Evolutionary conservation across 2,113 vertebrate genomes (phyloP).

Genomic region (Blennius ocellaris): DNA sequence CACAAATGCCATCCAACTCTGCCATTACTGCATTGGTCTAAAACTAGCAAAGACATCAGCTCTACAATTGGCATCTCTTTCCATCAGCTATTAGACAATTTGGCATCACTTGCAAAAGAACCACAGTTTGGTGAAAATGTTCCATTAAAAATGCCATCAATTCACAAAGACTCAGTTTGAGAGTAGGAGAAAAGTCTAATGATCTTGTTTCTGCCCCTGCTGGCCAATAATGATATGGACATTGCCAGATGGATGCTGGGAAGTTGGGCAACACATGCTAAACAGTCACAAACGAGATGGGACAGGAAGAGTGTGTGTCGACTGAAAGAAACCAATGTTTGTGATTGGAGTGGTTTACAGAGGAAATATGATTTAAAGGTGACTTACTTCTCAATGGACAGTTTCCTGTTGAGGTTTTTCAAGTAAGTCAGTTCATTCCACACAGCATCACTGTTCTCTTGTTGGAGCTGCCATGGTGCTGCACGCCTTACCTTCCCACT

Average conservation of each 20-base stretch:
- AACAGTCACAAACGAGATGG: slow-evolving; percentile 62
- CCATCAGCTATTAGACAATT: too few relatives aligned
- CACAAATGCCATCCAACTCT: too few relatives aligned
- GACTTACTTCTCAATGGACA: slow-evolving; percentile 90
- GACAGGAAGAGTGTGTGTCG: slow-evolving; percentile 31
- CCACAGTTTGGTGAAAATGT: slow-evolving; percentile 34
- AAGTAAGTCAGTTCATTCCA: slow-evolving; percentile 91
- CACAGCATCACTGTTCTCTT: slow-evolving; percentile 88
- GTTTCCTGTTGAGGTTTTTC: slow-evolving; percentile 87
- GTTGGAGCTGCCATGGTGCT: slow-evolving; percentile 81
- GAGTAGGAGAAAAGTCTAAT: slow-evolving; percentile 72
- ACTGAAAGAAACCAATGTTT: not conserved
- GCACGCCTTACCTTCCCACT: slow-evolving; percentile 73
- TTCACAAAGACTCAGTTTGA: slow-evolving; percentile 62
- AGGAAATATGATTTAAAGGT: slow-evolving; percentile 47
- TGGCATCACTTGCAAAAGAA: not conserved
- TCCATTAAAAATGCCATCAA: slow-evolving; percentile 46
- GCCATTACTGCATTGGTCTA: too few relatives aligned
- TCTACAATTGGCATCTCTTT: too few relatives aligned
- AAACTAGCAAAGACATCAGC: too few relatives aligned
- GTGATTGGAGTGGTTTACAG: too few relatives aligned
- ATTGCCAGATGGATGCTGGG: slow-evolving; percentile 57
- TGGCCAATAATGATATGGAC: slow-evolving; percentile 73
- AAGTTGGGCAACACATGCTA: slow-evolving; percentile 61
- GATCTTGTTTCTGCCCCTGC: slow-evolving; percentile 71